A percentile compares a stretch with the other conserved stretches of the same genome.
Conservation (phyloP, 2,113 vertebrate genomes). For the Capra hircus region DNA sequence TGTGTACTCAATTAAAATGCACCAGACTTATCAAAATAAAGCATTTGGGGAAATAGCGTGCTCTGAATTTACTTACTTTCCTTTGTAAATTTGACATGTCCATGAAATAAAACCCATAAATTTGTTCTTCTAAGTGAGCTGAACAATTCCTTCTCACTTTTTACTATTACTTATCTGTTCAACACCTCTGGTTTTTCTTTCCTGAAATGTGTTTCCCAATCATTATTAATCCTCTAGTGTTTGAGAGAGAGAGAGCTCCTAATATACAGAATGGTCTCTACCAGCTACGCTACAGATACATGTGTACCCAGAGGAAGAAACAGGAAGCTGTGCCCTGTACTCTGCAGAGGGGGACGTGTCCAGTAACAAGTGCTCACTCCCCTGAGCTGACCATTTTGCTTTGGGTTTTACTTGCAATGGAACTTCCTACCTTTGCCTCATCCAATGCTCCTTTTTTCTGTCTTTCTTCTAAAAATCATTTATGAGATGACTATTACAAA, state of each 20-base stretch:
- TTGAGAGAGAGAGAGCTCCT: neutral
- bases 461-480: constrained; percentile 17
- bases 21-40: constrained; percentile 47
- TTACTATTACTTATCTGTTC: neutral
- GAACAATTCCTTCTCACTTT: neutral
- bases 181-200: neutral
- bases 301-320: neutral
- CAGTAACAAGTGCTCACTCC: neutral
- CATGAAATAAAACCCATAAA: neutral
- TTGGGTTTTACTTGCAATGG: neutral
- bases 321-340: neutral
- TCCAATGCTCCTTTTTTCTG: neutral
- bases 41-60: neutral
- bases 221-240: neutral
- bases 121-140: neutral
- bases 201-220: neutral
- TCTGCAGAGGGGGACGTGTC: neutral
- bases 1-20: constrained; percentile 40
- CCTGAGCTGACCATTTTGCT: neutral
- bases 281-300: neutral
- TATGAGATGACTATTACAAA: neutral
- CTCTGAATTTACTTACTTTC: neutral
- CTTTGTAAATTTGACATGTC: constrained; percentile 3
- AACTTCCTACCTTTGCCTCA: neutral
- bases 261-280: neutral